Percentiles rank a stretch among this genome's conserved stretches.
Conservation (phyloP, 2,888 invertebrate species). For the Drosophila lacicola region DNA sequence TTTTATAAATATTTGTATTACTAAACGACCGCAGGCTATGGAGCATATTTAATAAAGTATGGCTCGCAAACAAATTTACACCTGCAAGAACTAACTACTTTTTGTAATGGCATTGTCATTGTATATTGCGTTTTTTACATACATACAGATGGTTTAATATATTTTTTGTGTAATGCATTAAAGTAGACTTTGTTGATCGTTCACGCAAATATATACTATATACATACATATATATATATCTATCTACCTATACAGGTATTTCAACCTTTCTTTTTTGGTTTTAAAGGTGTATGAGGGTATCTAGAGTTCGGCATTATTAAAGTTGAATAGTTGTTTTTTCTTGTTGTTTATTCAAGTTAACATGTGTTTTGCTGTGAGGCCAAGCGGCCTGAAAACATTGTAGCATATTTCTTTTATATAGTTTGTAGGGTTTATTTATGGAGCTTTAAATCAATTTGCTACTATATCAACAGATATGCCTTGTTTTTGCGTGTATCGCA, state of each 20-base stretch:
- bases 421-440: background rate
- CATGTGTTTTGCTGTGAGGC: background rate
- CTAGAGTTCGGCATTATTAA: background rate
- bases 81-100: conserved; percentile 29
- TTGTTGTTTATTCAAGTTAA: conserved; percentile 29
- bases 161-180: background rate
- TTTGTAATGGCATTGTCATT: conserved; percentile 9
- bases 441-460: conserved; percentile 20
- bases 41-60: too few relatives aligned
- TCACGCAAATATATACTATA: too few relatives aligned
- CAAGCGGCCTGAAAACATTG: conserved; percentile 7
- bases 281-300: conserved; percentile 1
- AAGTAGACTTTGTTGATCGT: background rate
- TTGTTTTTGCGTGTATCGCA: background rate
- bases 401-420: background rate
- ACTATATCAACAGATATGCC: conserved; percentile 1
- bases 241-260: too few relatives aligned
- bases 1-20: too few relatives aligned
- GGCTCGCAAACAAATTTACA: too few relatives aligned
- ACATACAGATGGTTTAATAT: background rate
- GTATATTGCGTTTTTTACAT: conserved; percentile 27
- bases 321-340: background rate
- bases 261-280: too few relatives aligned
- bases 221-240: too few relatives aligned
- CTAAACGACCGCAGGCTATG: too few relatives aligned